Evolutionary conservation across 2,888 invertebrate species (phyloP).

Genomic region (Cephus nigrinus): DNA sequence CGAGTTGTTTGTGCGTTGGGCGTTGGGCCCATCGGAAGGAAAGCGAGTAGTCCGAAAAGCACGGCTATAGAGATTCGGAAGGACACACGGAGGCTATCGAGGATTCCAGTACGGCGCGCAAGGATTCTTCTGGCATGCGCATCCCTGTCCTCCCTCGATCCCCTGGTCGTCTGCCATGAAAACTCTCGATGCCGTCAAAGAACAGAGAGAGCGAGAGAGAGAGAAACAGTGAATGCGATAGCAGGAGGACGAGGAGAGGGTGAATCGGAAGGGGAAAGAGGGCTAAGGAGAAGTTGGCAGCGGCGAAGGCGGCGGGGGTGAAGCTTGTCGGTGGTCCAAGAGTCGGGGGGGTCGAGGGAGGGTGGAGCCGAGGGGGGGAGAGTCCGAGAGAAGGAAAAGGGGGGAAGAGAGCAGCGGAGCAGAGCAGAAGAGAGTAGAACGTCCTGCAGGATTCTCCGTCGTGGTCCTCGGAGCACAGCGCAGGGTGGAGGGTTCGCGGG

Average conservation of each 20-base stretch:
- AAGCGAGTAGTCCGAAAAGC: neutral
- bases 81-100: constrained; percentile 15
- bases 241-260: neutral
- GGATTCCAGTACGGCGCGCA: constrained; percentile 33
- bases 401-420: neutral
- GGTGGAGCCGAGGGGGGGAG: neutral
- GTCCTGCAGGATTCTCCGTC: constrained; percentile 38
- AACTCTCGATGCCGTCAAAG: constrained; percentile 7
- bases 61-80: neutral
- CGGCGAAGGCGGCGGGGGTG: constrained; percentile 13
- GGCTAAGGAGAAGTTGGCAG: constrained; percentile 1
- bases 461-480: constrained; percentile 16
- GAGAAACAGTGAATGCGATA: constrained; percentile 7
- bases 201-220: constrained; percentile 13
- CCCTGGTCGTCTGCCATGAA: constrained; percentile 11
- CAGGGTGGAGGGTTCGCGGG: constrained; percentile 28
- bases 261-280: neutral
- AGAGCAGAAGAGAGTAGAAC: constrained; percentile 16
- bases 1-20: neutral
- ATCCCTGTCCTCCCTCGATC: constrained; percentile 22
- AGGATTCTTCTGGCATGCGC: constrained; percentile 48
- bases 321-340: neutral
- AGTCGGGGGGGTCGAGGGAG: neutral
- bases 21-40: neutral
- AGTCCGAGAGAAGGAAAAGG: neutral